Evolutionary conservation across 2,888 invertebrate genomes (phyloP).

Genomic region (Ichneumoninae sp.): DNA sequence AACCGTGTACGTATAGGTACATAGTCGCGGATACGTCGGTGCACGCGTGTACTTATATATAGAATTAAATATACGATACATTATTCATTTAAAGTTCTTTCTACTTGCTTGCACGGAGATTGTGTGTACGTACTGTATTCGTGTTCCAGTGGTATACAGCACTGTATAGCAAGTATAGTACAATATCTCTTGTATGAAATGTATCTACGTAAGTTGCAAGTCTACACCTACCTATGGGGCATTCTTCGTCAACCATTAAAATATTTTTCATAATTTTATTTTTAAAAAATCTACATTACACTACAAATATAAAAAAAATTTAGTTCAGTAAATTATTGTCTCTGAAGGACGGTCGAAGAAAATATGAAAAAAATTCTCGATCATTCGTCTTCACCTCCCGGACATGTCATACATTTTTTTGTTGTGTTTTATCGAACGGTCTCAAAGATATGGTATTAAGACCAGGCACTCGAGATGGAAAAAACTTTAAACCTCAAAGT

Average conservation of each 20-base stretch:
- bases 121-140: constrained; percentile 75
- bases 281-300: not conserved
- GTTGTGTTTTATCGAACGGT: not conserved
- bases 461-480: not conserved
- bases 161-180: constrained; percentile 13
- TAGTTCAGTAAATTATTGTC: not conserved
- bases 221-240: constrained; percentile 11
- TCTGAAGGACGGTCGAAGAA: not conserved
- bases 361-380: not conserved
- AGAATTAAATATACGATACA: constrained; percentile 85
- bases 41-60: constrained; percentile 72
- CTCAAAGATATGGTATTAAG: not conserved
- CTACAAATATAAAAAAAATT: not conserved
- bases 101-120: constrained; percentile 81
- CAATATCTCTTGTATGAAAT: constrained; percentile 38
- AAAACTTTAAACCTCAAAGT: not conserved
- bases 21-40: constrained; percentile 50
- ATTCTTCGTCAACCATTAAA: constrained; percentile 12
- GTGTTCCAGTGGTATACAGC: constrained; percentile 38
- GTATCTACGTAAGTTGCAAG: constrained; percentile 39
- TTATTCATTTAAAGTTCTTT: constrained; percentile 85
- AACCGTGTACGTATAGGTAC: constrained; percentile 10
- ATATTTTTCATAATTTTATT: not conserved
- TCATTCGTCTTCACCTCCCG: not conserved
- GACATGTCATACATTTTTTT: not conserved